A percentile compares a stretch with the other conserved stretches of the same genome.
Conservation (phyloP, 2,888 invertebrate genomes). For the Epiblema foenella region DNA sequence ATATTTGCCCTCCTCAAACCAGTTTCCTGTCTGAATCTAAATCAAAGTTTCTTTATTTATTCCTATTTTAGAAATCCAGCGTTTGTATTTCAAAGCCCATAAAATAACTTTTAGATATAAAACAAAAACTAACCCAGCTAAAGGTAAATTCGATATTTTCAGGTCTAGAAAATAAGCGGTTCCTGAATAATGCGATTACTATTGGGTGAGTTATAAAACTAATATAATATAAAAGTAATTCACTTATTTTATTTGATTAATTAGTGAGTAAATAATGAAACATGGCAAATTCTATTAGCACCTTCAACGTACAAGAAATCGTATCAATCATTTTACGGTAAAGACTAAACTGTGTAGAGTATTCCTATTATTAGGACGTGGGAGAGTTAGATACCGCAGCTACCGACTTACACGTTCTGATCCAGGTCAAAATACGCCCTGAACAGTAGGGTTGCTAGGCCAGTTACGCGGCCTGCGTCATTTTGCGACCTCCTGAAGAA, state of each 20-base stretch:
- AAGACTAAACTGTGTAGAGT: too few relatives aligned
- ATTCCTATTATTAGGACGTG: too few relatives aligned
- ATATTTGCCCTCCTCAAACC: constrained; percentile 44
- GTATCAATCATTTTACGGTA: too few relatives aligned
- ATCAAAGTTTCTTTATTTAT: constrained; percentile 29
- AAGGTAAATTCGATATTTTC: constrained; percentile 4
- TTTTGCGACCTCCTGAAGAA: too few relatives aligned
- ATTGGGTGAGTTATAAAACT: constrained; percentile 56
- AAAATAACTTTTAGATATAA: not conserved
- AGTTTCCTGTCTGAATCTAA: constrained; percentile 37
- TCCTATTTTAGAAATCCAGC: not conserved
- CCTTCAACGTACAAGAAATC: too few relatives aligned
- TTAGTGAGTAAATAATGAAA: not conserved
- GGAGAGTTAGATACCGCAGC: too few relatives aligned
- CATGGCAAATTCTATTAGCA: not conserved
- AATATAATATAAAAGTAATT: too few relatives aligned
- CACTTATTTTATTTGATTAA: not conserved
- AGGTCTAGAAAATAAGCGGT: constrained; percentile 8
- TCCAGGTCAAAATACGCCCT: too few relatives aligned
- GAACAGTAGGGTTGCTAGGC: too few relatives aligned
- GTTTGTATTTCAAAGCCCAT: not conserved
- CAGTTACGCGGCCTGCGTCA: too few relatives aligned
- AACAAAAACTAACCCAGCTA: not conserved
- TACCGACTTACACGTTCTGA: too few relatives aligned
- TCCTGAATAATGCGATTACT: constrained; percentile 57